These are phyloP conservation scores for Tichodroma muraria DNA, from an alignment of 2,113 vertebrate genomes.

Conservation along the genomic window DNA sequence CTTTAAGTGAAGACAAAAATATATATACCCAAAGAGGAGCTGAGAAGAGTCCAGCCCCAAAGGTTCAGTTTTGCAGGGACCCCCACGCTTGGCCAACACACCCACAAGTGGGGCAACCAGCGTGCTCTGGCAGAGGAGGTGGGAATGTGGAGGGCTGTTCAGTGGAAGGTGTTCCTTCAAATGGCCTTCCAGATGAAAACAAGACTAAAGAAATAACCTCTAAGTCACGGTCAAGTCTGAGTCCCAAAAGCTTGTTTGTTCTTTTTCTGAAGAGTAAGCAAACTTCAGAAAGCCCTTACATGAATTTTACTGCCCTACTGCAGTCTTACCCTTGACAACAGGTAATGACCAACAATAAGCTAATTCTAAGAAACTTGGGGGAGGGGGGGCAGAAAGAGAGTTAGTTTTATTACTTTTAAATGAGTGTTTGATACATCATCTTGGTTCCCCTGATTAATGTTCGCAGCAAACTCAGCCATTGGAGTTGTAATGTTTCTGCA, in stretches of 20 bases:
- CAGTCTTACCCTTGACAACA: slow-evolving; percentile 66
- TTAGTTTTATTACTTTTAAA: slow-evolving; percentile 75
- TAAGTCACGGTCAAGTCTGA: background rate
- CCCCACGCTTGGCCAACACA: background rate
- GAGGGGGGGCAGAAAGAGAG: background rate
- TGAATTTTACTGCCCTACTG: slow-evolving; percentile 49
- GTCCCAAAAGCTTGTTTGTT: background rate
- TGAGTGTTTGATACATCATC: slow-evolving; percentile 77
- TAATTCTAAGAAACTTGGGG: slow-evolving; percentile 70
- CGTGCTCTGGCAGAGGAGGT: fast-evolving
- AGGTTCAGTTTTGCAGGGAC: background rate
- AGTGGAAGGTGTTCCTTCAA: background rate
- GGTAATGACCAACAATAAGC: slow-evolving; percentile 69
- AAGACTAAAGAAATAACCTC: slow-evolving; percentile 8
- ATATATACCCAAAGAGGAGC: background rate
- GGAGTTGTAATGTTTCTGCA: slow-evolving; percentile 75
- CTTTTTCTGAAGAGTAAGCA: slow-evolving; percentile 35
- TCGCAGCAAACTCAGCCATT: slow-evolving; percentile 69
- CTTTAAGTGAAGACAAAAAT: background rate
- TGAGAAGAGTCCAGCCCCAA: background rate
- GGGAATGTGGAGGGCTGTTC: background rate
- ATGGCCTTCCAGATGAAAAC: slow-evolving; percentile 11
- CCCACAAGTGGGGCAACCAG: fast-evolving
- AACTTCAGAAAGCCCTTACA: slow-evolving; percentile 29
- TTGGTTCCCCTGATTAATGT: slow-evolving; percentile 78